Evolutionary conservation across 2,888 invertebrate species (phyloP), one percentile per base, ranked within the genome.

Genomic region (Aporophyla lueneburgensis): DNA sequence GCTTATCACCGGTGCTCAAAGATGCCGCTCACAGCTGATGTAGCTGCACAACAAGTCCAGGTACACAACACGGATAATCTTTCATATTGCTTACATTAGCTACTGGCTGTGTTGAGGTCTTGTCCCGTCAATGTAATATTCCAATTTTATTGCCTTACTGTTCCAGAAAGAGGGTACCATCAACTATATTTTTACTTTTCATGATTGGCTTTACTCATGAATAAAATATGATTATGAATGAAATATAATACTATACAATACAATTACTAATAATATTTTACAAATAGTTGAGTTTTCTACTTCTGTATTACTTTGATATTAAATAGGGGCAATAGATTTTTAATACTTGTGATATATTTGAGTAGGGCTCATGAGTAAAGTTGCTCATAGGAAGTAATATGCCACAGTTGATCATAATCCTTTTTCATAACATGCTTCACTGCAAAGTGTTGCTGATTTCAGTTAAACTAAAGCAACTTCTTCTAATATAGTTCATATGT

Each of bases 21-120:
- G 89, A 98, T 98, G 98, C 98, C 98, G 21, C 97, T 98, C 86
- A 98, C 98, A 70, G 98, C 98, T 86, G 98, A 98, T 94, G 97
- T 97, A 61, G 98, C 98, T 69, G 98, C 98, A 3, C 97, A 97
- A 87, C 98, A 98, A 95, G 97, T 98, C 80, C 96, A 96, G 92
- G 96, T 96, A 80, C 4, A 10, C 21, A 76, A 40, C 0, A 40
- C 27, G n/a, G 27, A 24, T 12, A 12, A 46, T 74, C 9, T 40
- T 46, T 14, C 40, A 40, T 56, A 53, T 56, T 24, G 1, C 14
- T 58, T 10, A 40, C n/a, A 53, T 43, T 14, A 0, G n/a, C 7
- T 71, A 70, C n/a, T 24, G 51, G 40, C 40, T 21, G 10, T 21
- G 2, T 21, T 19, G 5, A 33, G 14, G 14, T 71, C 7, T 14